These are phyloP conservation scores for Microctonus hyperodae DNA, from an alignment of 2,888 invertebrate genomes.

Conservation along the genomic window DNA sequence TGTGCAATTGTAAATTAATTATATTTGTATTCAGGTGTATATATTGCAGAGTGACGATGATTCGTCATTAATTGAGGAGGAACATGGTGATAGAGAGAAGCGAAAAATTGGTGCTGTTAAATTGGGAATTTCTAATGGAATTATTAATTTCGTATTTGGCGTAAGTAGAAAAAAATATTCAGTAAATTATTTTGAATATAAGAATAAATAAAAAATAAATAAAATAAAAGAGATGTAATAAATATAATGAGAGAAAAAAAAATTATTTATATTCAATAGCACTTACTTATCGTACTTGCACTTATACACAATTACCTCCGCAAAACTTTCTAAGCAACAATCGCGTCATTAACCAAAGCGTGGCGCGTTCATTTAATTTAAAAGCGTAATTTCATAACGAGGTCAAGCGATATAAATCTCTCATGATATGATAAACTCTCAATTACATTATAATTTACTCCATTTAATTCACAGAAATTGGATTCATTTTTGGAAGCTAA, in stretches of 20 bases:
- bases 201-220: neutral
- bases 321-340: conserved; percentile 24
- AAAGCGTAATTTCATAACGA: conserved; percentile 17
- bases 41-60: conserved; percentile 60
- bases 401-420: neutral
- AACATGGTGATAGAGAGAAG: conserved; percentile 69
- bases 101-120: conserved; percentile 76
- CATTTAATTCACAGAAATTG: conserved; percentile 73
- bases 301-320: conserved; percentile 8
- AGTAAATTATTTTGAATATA: neutral
- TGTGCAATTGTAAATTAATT: neutral
- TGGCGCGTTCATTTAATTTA: conserved; percentile 4
- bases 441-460: too few species aligned
- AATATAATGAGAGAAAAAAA: too few species aligned
- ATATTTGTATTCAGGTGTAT: conserved; percentile 49
- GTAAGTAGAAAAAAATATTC: conserved; percentile 67
- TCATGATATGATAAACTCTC: conserved; percentile 14
- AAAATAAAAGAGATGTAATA: too few species aligned
- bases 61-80: conserved; percentile 67
- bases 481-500: conserved; percentile 83
- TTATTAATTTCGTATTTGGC: conserved; percentile 83
- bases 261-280: neutral
- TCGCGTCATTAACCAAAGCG: conserved; percentile 18
- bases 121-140: conserved; percentile 80
- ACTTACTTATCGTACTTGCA: neutral